Evolutionary conservation across 2,888 invertebrate genomes (phyloP), one percentile per base, ranked within the genome.

Genomic region (Melinaea marsaeus): DNA sequence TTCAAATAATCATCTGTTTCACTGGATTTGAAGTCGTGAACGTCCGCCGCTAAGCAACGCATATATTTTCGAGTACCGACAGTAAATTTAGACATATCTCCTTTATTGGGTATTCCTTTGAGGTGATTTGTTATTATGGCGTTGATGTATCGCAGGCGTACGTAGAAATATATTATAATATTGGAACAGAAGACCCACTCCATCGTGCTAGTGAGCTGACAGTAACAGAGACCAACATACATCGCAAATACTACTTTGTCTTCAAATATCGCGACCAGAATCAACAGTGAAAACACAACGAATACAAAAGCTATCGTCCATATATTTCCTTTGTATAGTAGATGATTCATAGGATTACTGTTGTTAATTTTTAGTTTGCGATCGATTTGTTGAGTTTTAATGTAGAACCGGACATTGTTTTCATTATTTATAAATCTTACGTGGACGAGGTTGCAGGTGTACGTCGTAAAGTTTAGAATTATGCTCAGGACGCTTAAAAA

Each of bases 331-430:
- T 64, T 67, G 58, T 71, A 72, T 51, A 78, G 57, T 1, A 76
- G 62, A 2, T 45, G 13, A 57, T 79, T 76, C 2, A 83, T 67
- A 7, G 33, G 60, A 61, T 74, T 74, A 51, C 74, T 79, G 4
- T 74, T 72, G 13, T 81, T 72, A 32, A 85, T 69, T 35, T 76
- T 77, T 79, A 87, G 79, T 1, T 77, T 62, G 22, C 81, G 76
- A 58, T 87, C 85, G 3, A 86, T 75, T 67, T 79, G 73, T 71
- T 88, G 85, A 61, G 85, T 71, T 70, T 77, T 75, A 0, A 84
- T 69, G n/a, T 74, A 76, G 58, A 85, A 83, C 3, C 75, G 70
- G 0, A 77, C 74, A 66, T 84, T 86, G 1, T 63, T 65, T 2
- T 76, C 69, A 2, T 75, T 74, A 64, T 83, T 81, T 3, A 74